A percentile compares a stretch with the other conserved stretches of the same genome.
These are phyloP conservation scores for Globia sparganii DNA, from an alignment of 2,888 invertebrate species.

Conservation along the genomic window DNA sequence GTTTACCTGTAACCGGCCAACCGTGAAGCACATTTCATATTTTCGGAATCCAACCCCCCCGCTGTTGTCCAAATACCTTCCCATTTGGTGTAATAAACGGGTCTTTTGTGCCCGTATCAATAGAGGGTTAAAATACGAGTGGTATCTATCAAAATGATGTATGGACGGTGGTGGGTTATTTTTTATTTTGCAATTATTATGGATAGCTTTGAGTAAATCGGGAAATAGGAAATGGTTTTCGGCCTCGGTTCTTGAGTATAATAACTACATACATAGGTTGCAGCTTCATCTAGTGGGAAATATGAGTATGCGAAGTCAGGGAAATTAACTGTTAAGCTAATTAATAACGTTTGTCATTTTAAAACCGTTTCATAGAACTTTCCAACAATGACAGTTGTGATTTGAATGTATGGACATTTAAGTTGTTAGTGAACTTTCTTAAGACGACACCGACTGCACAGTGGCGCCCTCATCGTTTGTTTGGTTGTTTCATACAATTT, in stretches of 20 bases:
- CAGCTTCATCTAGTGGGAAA: neutral
- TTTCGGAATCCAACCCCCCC: conserved; percentile 51
- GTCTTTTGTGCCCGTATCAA: conserved; percentile 67
- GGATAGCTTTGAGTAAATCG: conserved; percentile 9
- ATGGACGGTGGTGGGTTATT: conserved; percentile 36
- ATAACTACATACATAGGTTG: neutral
- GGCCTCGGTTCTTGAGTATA: neutral
- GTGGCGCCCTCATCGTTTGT: no score
- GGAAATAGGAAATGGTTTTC: neutral
- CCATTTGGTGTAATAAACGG: conserved; percentile 67
- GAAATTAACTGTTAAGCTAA: neutral
- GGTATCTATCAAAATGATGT: conserved; percentile 64
- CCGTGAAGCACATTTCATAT: conserved; percentile 62
- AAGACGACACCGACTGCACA: no score
- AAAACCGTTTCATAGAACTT: no score
- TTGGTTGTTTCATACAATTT: no score
- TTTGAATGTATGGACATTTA: neutral
- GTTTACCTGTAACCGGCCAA: conserved; percentile 38
- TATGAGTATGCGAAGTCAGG: neutral
- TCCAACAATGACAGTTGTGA: neutral
- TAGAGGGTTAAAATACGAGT: conserved; percentile 66
- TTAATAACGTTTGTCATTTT: neutral
- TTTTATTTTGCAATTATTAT: conserved; percentile 53
- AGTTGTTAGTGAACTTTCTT: neutral
- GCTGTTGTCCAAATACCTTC: conserved; percentile 64